A percentile compares a stretch with the other conserved stretches of the same genome.
Conservation (phyloP, 2,888 invertebrate genomes). For the Dryococelus australis region DNA sequence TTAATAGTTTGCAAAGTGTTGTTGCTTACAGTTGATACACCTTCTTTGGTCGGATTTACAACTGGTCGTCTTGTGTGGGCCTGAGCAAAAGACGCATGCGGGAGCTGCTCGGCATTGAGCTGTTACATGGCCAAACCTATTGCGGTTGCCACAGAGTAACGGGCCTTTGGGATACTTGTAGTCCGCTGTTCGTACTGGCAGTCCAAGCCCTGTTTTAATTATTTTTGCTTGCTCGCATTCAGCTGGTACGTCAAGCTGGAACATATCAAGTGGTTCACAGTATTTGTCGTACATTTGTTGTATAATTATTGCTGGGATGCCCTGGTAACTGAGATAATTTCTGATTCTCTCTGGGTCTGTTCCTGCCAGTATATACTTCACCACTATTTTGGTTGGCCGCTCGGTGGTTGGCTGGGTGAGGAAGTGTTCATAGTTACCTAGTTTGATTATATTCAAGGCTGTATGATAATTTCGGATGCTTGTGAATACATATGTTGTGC, state of each 20-base stretch:
- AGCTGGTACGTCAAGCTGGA: not conserved
- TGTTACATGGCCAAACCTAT: too few species aligned
- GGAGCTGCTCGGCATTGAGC: too few species aligned
- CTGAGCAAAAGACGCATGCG: too few species aligned
- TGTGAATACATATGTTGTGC: not conserved
- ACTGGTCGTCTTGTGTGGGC: too few species aligned
- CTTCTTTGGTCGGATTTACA: too few species aligned
- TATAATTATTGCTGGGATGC: not conserved
- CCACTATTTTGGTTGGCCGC: not conserved
- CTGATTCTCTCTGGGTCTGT: not conserved
- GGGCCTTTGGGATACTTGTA: not conserved
- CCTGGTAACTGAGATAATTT: too few species aligned
- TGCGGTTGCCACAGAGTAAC: too few species aligned
- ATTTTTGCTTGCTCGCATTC: not conserved
- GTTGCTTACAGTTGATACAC: too few species aligned
- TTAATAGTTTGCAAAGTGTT: too few species aligned
- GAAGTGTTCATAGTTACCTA: not conserved
- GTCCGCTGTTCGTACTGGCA: not conserved
- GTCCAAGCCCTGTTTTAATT: not conserved
- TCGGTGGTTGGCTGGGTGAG: not conserved
- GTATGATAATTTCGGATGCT: not conserved
- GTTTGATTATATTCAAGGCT: not conserved
- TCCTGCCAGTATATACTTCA: not conserved
- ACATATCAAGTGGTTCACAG: not conserved
- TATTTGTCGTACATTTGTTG: not conserved